These are phyloP conservation scores for Drepana arcuata DNA, from an alignment of 1,140 invertebrate species.

Conservation along the genomic window DNA sequence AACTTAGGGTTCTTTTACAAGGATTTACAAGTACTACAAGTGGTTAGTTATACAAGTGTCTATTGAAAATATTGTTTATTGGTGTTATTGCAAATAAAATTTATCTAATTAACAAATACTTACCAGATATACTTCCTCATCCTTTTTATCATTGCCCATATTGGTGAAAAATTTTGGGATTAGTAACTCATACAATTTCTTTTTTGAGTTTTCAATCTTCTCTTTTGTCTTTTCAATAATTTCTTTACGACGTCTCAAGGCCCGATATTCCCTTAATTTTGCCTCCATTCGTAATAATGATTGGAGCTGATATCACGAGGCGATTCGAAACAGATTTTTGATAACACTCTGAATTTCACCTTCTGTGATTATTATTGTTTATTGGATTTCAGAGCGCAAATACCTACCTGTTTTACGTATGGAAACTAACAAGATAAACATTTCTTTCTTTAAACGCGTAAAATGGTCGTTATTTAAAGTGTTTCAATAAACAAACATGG, in stretches of 20 bases:
- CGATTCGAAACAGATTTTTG: background rate
- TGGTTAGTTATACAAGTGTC: too few species aligned
- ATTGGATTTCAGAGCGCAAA: background rate
- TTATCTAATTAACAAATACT: constrained; percentile 7
- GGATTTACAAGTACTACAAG: too few species aligned
- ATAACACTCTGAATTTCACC: background rate
- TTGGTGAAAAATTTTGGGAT: constrained; percentile 31
- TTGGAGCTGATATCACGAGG: too few species aligned
- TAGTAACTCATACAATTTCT: constrained; percentile 32
- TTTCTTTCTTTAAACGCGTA: too few species aligned
- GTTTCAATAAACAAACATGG: too few species aligned
- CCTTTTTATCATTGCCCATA: constrained; percentile 31
- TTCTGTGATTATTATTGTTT: background rate
- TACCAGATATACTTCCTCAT: constrained; percentile 45
- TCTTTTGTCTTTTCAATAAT: constrained; percentile 44
- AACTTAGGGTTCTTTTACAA: too few species aligned
- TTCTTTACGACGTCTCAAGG: constrained; percentile 47
- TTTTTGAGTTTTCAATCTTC: constrained; percentile 35
- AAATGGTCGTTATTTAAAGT: too few species aligned
- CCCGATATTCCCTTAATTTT: constrained; percentile 58
- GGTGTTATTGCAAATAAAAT: constrained; percentile 5
- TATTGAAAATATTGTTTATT: constrained; percentile 6
- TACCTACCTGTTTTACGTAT: background rate
- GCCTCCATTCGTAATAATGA: constrained; percentile 59
- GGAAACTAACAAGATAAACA: too few species aligned